Base-by-base conservation (phyloP, 2,888 invertebrate species). In the Rhorus exstirpatorius region DNA sequence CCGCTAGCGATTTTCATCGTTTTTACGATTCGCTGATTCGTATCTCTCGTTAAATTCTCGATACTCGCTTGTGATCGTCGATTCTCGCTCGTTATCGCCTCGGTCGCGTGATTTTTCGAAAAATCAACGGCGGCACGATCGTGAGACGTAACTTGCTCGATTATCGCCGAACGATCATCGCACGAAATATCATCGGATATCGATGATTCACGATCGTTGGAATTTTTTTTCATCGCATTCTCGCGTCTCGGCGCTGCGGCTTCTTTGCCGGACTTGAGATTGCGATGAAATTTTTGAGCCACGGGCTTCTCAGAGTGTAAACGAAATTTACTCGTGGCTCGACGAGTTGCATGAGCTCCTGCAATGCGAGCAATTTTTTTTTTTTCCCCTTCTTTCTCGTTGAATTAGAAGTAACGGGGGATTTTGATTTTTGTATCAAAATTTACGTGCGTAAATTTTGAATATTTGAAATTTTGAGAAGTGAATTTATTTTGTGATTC, bases 1-100 rank as follows among this genome's bases (percentile, higher is more conserved):
- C 26, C 63, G 17, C 31, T 51, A 35, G 46, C 49, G 49, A 46
- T 61, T 41, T 55, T 58, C 4, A 76, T 35, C n/a, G 83, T 70
- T 26, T 10, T 61, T 4, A 24, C n/a, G 44, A 61, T n/a, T 4
- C 75, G 78, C 67, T 74, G 55, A 46, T 82, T 85, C 24, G 81
- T 76, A 51, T 84, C 85, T 67, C 67, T 81, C 8, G 85, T 49
- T 58, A 87, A 89, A 71, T 88, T 88, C 68, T 89, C 86, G n/a
- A 90, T 88, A 21, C 86, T 88, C 81, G 8, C 14, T 58, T 0
- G 75, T 65, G 3, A 12, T 26, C 8, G 53, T 1, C 1, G 38
- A 14, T 3, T 24, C 58, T 0, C 10, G 31, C 1, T 41, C 8
- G 0, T 1, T 26, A 10, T 46, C 46, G 7, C 46, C n/a, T n/a